phyloP scores from a whole-genome alignment of 2,797 vertebrate genomes.

The Streptopelia turtur region DNA sequence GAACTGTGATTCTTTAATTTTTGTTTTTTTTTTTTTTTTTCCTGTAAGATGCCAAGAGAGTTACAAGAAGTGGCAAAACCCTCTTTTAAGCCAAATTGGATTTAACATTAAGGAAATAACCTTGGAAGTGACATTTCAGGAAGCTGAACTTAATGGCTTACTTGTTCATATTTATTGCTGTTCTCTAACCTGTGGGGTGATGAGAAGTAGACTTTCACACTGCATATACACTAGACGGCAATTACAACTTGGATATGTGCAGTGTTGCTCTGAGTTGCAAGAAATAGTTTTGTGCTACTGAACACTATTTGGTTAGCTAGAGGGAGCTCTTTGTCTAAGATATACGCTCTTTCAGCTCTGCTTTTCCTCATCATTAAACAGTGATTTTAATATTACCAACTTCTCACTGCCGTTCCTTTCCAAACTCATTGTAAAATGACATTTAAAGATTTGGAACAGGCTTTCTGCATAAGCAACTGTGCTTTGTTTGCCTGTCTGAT shows the following conservation, averaged over 20 bases:
- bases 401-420: not conserved
- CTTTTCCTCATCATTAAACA: not conserved
- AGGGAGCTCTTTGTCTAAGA: conserved; percentile 66
- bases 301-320: conserved; percentile 39
- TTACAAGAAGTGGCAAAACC: not conserved
- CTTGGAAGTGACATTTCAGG: not conserved
- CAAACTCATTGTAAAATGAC: not conserved
- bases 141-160: not conserved
- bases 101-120: not conserved
- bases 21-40: not conserved
- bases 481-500: not conserved
- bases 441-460: not conserved
- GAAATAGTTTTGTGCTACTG: not conserved
- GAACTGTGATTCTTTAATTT: not conserved
- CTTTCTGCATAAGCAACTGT: not conserved
- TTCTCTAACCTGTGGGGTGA: not conserved
- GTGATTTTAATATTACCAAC: not conserved
- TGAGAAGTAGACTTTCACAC: not conserved
- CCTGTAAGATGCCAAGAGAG: fast-evolving
- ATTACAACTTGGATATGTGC: fast-evolving
- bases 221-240: not conserved
- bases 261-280: not conserved
- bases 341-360: not conserved
- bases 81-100: not conserved
- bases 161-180: not conserved